These are phyloP conservation scores for Sinocyclocheilus grahami DNA, from an alignment of 2,113 vertebrate genomes.

Conservation along the genomic window DNA sequence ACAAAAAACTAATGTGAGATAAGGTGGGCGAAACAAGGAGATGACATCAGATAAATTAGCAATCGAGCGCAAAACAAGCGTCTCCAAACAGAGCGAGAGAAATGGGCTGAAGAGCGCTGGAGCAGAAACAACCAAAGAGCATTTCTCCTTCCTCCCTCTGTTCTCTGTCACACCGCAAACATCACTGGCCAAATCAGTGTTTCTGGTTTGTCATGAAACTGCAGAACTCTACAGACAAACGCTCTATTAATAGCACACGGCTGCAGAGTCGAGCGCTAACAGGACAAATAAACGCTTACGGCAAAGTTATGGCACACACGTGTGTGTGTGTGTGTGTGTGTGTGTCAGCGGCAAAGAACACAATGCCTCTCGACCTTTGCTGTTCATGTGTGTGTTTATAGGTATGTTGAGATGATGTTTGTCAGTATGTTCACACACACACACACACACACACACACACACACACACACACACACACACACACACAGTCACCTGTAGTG, in stretches of 20 bases:
- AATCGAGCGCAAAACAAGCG: background rate
- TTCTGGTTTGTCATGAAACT: background rate
- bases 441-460: too few relatives aligned
- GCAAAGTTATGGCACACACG: conserved; percentile 33
- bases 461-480: background rate
- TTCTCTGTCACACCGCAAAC: background rate
- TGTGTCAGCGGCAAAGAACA: too few relatives aligned
- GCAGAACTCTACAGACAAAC: conserved; percentile 40
- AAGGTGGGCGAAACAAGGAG: background rate
- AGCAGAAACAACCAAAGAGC: conserved; percentile 58
- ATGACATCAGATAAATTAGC: conserved; percentile 4
- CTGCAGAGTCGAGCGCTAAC: background rate
- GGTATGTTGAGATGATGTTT: background rate
- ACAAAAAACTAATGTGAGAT: background rate
- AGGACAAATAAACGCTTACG: conserved; percentile 1
- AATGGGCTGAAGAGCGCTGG: conserved; percentile 53
- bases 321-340: background rate
- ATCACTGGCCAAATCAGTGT: background rate
- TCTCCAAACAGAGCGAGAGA: background rate
- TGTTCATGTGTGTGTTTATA: background rate
- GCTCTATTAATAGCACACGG: conserved; percentile 43
- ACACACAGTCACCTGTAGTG: background rate
- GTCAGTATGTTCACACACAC: background rate
- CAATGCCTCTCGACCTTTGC: too few relatives aligned
- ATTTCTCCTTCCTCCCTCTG: conserved; percentile 54